These are phyloP conservation scores for Abrostola triplasia DNA, from an alignment of 2,888 invertebrate species.

Conservation along the genomic window DNA sequence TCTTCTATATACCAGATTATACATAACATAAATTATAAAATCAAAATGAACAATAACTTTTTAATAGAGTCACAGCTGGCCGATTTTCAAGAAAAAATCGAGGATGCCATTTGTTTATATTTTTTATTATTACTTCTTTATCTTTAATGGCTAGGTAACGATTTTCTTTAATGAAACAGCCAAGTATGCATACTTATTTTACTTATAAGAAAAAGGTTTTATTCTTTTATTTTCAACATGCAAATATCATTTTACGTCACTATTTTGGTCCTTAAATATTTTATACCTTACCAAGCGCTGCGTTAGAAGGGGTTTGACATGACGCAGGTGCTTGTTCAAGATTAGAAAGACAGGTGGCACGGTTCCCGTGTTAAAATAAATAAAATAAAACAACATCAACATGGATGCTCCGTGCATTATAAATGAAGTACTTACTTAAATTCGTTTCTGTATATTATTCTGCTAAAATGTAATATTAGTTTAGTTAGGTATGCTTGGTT, in stretches of 20 bases:
- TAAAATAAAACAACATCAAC: neutral
- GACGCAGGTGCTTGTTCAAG: conserved; percentile 47
- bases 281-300: neutral
- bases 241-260: too few species aligned
- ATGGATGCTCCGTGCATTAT: neutral
- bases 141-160: neutral
- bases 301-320: conserved; percentile 34
- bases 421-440: neutral
- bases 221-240: neutral
- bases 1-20: too few species aligned
- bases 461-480: neutral
- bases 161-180: neutral
- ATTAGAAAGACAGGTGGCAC: conserved; percentile 25
- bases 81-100: neutral
- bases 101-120: conserved; percentile 9
- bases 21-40: neutral
- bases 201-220: conserved; percentile 1
- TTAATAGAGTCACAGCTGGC: conserved; percentile 3
- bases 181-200: neutral
- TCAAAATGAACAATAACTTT: neutral
- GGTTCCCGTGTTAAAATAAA: conserved; percentile 3
- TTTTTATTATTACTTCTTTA: neutral
- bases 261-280: neutral
- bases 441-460: neutral
- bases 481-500: neutral